phyloP scores from a whole-genome alignment of 2,797 vertebrate species.

The Sparus aurata region DNA sequence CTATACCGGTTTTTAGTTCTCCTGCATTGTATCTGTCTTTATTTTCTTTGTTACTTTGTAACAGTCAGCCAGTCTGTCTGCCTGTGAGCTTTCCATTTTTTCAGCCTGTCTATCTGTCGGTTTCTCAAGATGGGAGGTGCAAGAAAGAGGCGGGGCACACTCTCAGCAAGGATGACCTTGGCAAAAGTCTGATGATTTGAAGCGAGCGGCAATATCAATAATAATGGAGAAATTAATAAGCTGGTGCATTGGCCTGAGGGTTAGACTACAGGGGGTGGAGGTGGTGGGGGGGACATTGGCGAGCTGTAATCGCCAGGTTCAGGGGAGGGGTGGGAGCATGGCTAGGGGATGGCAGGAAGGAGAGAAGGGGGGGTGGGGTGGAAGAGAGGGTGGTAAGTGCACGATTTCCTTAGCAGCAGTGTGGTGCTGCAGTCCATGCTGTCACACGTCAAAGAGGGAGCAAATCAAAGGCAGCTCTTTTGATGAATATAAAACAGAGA shows the following conservation, averaged over 20 bases:
- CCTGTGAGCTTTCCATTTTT: conserved; percentile 53
- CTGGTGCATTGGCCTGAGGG: conserved; percentile 75
- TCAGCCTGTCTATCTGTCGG: conserved; percentile 45
- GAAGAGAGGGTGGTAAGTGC: conserved; percentile 76
- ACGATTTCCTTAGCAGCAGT: conserved; percentile 85
- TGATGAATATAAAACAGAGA: conserved; percentile 92
- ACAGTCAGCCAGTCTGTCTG: conserved; percentile 33
- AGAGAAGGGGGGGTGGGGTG: conserved; percentile 47
- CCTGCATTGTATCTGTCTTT: conserved; percentile 25
- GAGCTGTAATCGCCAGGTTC: conserved; percentile 46
- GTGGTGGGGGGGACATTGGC: conserved; percentile 37
- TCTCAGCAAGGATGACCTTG: conserved; percentile 82
- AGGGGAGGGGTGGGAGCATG: conserved; percentile 24
- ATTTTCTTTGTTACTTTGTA: conserved; percentile 59
- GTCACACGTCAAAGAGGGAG: conserved; percentile 89
- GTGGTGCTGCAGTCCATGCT: conserved; percentile 83
- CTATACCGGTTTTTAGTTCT: conserved; percentile 8
- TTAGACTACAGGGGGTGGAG: conserved; percentile 62
- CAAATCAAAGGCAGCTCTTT: conserved; percentile 91
- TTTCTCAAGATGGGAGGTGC: conserved; percentile 64
- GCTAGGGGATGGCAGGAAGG: conserved; percentile 50
- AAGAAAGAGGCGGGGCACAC: conserved; percentile 55
- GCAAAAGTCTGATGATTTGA: conserved; percentile 80
- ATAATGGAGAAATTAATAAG: conserved; percentile 88
- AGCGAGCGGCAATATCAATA: conserved; percentile 81